Conservation (phyloP, 2,888 invertebrate genomes). For the Leucophenga maculata region DNA sequence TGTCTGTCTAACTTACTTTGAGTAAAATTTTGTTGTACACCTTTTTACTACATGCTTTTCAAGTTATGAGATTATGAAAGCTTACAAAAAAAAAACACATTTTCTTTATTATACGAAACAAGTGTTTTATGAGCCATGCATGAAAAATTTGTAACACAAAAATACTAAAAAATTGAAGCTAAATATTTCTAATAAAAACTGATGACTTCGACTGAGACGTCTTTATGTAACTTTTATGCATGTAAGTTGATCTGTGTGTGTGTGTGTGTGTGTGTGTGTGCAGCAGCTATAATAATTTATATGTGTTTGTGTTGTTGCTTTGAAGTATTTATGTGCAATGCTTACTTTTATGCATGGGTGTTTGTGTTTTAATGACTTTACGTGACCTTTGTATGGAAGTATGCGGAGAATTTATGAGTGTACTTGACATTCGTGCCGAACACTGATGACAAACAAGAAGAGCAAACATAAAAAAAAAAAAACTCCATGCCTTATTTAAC, state of each 20-base stretch:
- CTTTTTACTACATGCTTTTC: too few relatives aligned
- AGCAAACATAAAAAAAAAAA: too few relatives aligned
- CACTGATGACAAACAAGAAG: neutral
- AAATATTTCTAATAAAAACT: neutral
- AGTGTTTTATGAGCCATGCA: too few relatives aligned
- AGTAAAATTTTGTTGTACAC: too few relatives aligned
- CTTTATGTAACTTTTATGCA: neutral
- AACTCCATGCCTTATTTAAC: neutral
- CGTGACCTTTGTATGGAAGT: conserved; percentile 52
- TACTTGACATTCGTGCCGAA: conserved; percentile 43
- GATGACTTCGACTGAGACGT: neutral
- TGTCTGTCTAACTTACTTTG: too few relatives aligned
- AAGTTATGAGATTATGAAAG: too few relatives aligned
- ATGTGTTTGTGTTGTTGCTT: neutral
- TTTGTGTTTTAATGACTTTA: conserved; percentile 61
- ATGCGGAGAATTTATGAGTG: conserved; percentile 51
- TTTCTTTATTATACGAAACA: too few relatives aligned
- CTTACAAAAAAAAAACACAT: too few relatives aligned
- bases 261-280: neutral
- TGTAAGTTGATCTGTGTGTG: too few relatives aligned
- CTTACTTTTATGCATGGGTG: conserved; percentile 37
- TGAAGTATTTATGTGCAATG: neutral
- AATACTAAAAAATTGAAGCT: too few relatives aligned
- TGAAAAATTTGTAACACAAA: too few relatives aligned
- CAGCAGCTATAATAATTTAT: neutral